Evolutionary conservation across 1,140 invertebrate genomes (phyloP), one percentile per base, ranked within the genome.

Genomic region (Pemphigus obesinymphae): DNA sequence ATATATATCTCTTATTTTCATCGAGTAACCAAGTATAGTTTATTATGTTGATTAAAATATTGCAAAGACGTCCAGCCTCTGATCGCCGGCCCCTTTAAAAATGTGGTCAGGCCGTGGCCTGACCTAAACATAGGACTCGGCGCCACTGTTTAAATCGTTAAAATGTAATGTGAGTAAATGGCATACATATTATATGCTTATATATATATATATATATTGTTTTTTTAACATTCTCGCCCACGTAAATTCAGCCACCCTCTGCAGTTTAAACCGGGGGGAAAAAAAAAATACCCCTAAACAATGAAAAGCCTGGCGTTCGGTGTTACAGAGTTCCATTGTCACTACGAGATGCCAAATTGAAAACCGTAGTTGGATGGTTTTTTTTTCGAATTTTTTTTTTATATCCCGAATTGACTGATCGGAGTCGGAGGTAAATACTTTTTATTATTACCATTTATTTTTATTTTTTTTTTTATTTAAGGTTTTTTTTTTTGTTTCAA

Each of bases 401-500:
- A 20, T 31, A 73, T 34, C 37, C 20, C 23, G 55, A 80, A 61
- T 80, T 29, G 37, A 80, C 76, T 45, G 76, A 80, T 80, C 53
- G 37, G 17, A 61, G 75, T 61, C 75, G 7, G 75, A 55, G 76
- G 75, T 78, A 78, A 63, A 80, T 80, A 80, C 76, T 80, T 80
- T 80, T 63, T 63, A 80, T 80, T 80, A 80, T 80, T 58, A 37
- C 23, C 58, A 23, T 78, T 37, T n/a, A 7, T 11, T 58, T 78
- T 45, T 3, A 2, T 11, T 10, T 40, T 61, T 55, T 37, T 34
- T 58, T n/a, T 55, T 13, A n/a, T n/a, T n/a, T n/a, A n/a, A n/a
- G n/a, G n/a, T 73, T 73, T 73, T 2, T 34, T 76, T 76, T 76
- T 76, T 78, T 78, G 75, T 78, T 78, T 78, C 75, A 80, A 29